Base-by-base conservation (phyloP, 2,888 invertebrate genomes). In the Crioceris asparagi region DNA sequence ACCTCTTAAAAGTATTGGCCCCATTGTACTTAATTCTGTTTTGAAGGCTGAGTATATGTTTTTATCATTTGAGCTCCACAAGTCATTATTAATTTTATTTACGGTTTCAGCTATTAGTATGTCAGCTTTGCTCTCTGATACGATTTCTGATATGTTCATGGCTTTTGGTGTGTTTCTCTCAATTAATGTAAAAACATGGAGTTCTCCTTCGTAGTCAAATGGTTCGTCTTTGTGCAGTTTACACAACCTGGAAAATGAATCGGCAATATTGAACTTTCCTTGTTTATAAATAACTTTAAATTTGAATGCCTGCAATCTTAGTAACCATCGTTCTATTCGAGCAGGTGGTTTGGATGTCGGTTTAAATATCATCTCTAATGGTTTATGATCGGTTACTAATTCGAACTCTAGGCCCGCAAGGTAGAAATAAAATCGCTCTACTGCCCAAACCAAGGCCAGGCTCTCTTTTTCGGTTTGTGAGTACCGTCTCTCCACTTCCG, bases 351-450 rank as follows among this genome's bases (percentile, higher is more conserved):
- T 50, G 8, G 50, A 47, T 6, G 37, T 46, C n/a, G 41, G 48
- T 18, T 43, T 44, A 34, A 58, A 57, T 23, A 57, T 55, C 7
- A 45, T 48, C 34, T 57, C 52, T 17, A 69, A 44, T 2, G 66
- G 62, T 40, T 55, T 52, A 32, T 56, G 55, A 37, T 57, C 55
- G 2, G 50, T 56, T 1, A 54, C 41, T 25, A 58, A 43, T 10
- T 52, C 55, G 46, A 69, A 69, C 3, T 53, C 45, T 8, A 57
- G 40, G 8, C 66, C 68, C 42, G 49, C 55, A 3, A 67, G 32
- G 43, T 61, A 67, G 21, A 53, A 48, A 38, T 61, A 52, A 46
- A 65, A 68, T 39, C 55, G 51, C 38, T 60, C 56, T 7, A 63
- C 56, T 3, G 55, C 61, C 49, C 54, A 67, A 8, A 65, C 51